Evolutionary conservation across 2,888 invertebrate species (phyloP), one percentile per base, ranked within the genome.

Genomic region (Phania funesta): DNA sequence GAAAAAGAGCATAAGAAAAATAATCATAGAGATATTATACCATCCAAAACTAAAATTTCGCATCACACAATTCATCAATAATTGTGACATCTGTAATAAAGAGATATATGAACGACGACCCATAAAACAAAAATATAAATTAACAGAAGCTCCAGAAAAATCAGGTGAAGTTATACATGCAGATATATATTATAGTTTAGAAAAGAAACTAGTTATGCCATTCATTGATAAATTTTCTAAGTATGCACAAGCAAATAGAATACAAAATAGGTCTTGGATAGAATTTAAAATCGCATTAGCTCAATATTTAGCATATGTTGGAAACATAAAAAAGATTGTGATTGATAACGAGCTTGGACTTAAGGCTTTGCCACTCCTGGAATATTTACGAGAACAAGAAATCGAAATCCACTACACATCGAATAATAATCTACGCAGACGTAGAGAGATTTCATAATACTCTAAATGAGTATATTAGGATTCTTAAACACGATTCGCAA

Each of bases 131-230:
- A 52, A 64, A 58, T 83, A 84, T 18, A 84, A 84, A 50, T 8
- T 86, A 9, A 86, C 85, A 1, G 84, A 84, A 74, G 85, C 85
- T 1, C 81, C 85, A 16, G 52, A 56, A 1, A 35, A 11, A 1
- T 13, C 35, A 13, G 35, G 1, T 11, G 35, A 35, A 35, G 13
- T 35, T 9, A 13, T 35, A 11, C 35, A 35, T 13, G 35, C 9
- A 1, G 9, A 35, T 11, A 13, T 35, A 35, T 35, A 35, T 13
- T 35, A 35, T 3, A 35, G 35, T 11, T 35, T 35, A 13, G 35
- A 11, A 35, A 35, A 35, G 1, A 35, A 35, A 11, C 11, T 35
- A 35, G 9, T 35, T 11, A 3, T 35, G 13, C 1, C 35, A 1
- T 35, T 11, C 13, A 35, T 35, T 13, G 35, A 35, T 13, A 35